Evolutionary conservation across 2,797 vertebrate species (phyloP), one percentile per base, ranked within the genome.

Genomic region (Kryptopterus vitreolus): DNA sequence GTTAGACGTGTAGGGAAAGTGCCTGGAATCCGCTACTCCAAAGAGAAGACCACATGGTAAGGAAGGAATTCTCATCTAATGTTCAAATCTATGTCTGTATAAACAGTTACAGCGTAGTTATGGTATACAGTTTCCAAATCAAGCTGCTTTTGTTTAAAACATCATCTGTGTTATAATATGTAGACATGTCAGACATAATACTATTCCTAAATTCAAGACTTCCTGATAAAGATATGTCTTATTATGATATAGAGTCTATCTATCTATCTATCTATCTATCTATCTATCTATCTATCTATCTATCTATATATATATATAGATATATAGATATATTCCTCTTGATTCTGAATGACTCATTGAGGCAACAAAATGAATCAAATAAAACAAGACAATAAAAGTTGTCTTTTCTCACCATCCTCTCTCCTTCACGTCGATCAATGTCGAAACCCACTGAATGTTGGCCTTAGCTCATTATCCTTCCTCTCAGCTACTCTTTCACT

Each of bases 41-140:
- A 95, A 90, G 98, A 99, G 91, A 98, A 99, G 91, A 99, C 96
- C 0, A 98, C 97, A 0, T 99, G 98, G 98, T 98, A 85, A 92
- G 89, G 31, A 15, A 75, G 26, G 22, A 46, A 31, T 61, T 46
- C 26, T 59, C 8, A 26, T 1, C 35, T 29, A 24, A 72, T 8
- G 38, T 43, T 43, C 8, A 58, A 73, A 73, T 18, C 38, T 57
- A 58, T n/a, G 11, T 55, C 35, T 7, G 35, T 33, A 0, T 33
- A 20, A 11, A 53, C 50, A 71, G 35, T 72, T 38, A 13, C 24
- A 13, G 11, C 5, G n/a, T 9, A 31, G 13, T 35, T 24, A 38
- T 70, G 8, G 18, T 24, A n/a, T n/a, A n/a, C n/a, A n/a, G n/a
- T n/a, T 33, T 71, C 16, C 16, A 52, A 70, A 70, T 20, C 35